phyloP scores from a whole-genome alignment of 2,888 invertebrate species.

The Eledona agricola region DNA sequence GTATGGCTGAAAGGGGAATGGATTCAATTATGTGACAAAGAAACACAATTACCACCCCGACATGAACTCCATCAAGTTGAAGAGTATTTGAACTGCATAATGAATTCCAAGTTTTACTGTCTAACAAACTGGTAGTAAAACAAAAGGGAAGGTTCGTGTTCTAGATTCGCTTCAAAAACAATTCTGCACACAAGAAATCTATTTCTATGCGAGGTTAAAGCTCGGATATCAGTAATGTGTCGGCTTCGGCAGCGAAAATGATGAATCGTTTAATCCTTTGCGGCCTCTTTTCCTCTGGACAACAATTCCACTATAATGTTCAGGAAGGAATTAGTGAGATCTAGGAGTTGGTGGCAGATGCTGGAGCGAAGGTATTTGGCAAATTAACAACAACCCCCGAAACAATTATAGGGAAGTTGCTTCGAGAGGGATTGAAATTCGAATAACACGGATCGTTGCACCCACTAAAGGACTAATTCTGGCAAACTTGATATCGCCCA shows the following conservation, averaged over 20 bases:
- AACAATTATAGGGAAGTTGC: constrained; percentile 39
- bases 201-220: constrained; percentile 16
- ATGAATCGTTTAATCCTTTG: constrained; percentile 15
- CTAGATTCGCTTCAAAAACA: too few relatives aligned
- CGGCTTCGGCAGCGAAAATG: constrained; percentile 2
- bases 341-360: too few relatives aligned
- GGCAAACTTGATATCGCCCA: constrained; percentile 25
- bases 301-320: too few relatives aligned
- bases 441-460: constrained; percentile 38
- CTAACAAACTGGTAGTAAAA: background rate
- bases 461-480: constrained; percentile 37
- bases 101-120: constrained; percentile 9
- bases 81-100: constrained; percentile 4
- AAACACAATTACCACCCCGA: constrained; percentile 13
- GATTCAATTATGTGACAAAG: constrained; percentile 18
- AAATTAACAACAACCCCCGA: constrained; percentile 39
- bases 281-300: constrained; percentile 6
- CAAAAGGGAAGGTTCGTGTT: too few relatives aligned
- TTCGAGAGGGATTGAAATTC: constrained; percentile 34
- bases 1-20: constrained; percentile 6
- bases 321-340: too few relatives aligned
- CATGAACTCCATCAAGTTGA: constrained; percentile 6
- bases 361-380: constrained; percentile 36
- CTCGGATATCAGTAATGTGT: constrained; percentile 14
- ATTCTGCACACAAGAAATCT: constrained; percentile 1